Conservation (phyloP, 2,888 invertebrate genomes). For the Ophion obscuratus region DNA sequence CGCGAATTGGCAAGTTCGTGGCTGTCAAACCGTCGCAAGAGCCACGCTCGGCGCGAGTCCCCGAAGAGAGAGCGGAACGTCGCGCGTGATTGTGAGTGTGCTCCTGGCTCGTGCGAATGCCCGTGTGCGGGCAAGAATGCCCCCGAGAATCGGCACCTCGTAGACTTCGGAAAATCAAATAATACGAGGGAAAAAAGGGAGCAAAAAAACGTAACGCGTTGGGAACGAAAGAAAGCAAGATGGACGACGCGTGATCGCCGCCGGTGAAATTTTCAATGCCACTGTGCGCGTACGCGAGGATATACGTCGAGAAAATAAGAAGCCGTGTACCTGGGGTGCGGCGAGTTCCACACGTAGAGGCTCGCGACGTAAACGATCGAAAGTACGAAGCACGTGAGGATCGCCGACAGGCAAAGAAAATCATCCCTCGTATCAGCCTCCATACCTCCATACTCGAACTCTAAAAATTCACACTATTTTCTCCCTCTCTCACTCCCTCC, state of each 20-base stretch:
- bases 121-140: not conserved
- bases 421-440: slow-evolving; percentile 79
- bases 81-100: slow-evolving; percentile 60
- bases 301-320: slow-evolving; percentile 74
- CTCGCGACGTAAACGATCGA: slow-evolving; percentile 94
- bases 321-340: slow-evolving; percentile 88
- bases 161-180: not conserved
- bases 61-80: slow-evolving; percentile 51
- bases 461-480: slow-evolving; percentile 47
- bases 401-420: slow-evolving; percentile 86
- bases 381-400: slow-evolving; percentile 90
- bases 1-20: slow-evolving; percentile 74
- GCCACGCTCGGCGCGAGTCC: slow-evolving; percentile 53
- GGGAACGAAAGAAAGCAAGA: slow-evolving; percentile 24
- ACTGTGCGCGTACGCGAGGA: slow-evolving; percentile 4
- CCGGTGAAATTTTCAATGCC: slow-evolving; percentile 44
- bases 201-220: not conserved
- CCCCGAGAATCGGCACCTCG: not conserved
- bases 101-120: slow-evolving; percentile 29
- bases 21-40: slow-evolving; percentile 56
- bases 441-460: slow-evolving; percentile 82
- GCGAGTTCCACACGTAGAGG: slow-evolving; percentile 94
- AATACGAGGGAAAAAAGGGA: not conserved
- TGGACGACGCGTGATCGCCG: slow-evolving; percentile 43
- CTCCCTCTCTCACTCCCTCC: not conserved